These are phyloP conservation scores for Portunus trituberculatus DNA, from an alignment of 1,140 invertebrate species.

Conservation along the genomic window DNA sequence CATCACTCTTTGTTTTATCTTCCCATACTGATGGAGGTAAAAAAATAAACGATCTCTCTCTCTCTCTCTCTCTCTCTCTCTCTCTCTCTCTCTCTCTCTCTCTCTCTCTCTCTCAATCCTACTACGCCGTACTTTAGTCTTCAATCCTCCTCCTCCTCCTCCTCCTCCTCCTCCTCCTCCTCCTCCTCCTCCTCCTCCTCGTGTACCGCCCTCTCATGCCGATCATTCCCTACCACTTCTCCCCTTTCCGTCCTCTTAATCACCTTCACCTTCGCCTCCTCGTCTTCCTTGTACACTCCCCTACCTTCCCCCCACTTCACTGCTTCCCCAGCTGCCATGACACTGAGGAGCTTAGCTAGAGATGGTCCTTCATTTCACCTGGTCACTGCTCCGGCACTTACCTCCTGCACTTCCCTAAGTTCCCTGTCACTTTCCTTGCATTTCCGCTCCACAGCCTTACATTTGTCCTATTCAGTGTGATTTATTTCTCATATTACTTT, in stretches of 20 bases:
- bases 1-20: too few species aligned
- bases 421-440: not conserved
- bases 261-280: not conserved
- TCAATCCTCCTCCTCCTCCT: not conserved
- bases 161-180: not conserved
- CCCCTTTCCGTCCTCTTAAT: constrained; percentile 3
- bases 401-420: not conserved
- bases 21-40: too few species aligned
- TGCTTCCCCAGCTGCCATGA: not conserved
- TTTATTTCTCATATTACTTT: not conserved
- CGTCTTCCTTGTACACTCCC: not conserved
- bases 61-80: too few species aligned
- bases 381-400: not conserved
- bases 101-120: not conserved
- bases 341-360: not conserved
- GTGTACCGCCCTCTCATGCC: not conserved
- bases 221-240: not conserved
- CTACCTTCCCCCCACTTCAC: not conserved
- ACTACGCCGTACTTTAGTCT: not conserved
- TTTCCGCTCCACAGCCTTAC: not conserved
- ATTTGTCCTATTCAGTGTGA: not conserved
- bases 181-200: not conserved
- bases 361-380: not conserved
- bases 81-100: not conserved
- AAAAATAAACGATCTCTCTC: too few species aligned